Percentiles rank a stretch among this genome's conserved stretches.
These are phyloP conservation scores for Panzeria rudis DNA, from an alignment of 2,888 invertebrate genomes.

Conservation along the genomic window DNA sequence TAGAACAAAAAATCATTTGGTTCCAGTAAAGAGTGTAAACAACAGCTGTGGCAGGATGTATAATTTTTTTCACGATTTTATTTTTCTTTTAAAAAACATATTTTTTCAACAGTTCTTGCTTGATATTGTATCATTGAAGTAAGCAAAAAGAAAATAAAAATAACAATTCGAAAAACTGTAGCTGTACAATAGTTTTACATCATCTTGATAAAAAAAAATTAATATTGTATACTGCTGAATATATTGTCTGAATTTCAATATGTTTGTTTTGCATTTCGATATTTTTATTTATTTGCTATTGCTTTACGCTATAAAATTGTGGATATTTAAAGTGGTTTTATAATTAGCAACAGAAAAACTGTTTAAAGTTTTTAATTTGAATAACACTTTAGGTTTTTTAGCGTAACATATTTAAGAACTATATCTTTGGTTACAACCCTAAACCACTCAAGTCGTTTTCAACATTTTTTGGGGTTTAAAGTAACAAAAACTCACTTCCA, in stretches of 20 bases:
- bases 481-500: no score
- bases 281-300: slow-evolving; percentile 10
- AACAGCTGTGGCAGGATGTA: slow-evolving; percentile 52
- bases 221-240: slow-evolving; percentile 20
- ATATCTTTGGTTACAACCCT: no score
- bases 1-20: slow-evolving; percentile 16
- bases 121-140: slow-evolving; percentile 10
- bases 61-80: slow-evolving; percentile 4
- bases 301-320: background rate
- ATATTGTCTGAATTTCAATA: slow-evolving; percentile 28
- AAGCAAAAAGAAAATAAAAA: slow-evolving; percentile 13
- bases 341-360: background rate
- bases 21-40: slow-evolving; percentile 34
- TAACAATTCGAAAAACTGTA: slow-evolving; percentile 24
- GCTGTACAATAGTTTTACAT: slow-evolving; percentile 44
- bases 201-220: slow-evolving; percentile 40
- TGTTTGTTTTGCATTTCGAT: background rate
- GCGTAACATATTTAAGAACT: no score
- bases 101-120: slow-evolving; percentile 1
- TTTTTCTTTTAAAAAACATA: slow-evolving; percentile 5
- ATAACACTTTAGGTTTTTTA: no score
- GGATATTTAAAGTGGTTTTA: background rate
- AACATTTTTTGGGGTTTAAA: no score
- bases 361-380: background rate
- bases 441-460: no score